Percentiles rank a stretch among this genome's conserved stretches.
phyloP scores from a whole-genome alignment of 2,113 vertebrate genomes.

The Mustelus asterias region DNA sequence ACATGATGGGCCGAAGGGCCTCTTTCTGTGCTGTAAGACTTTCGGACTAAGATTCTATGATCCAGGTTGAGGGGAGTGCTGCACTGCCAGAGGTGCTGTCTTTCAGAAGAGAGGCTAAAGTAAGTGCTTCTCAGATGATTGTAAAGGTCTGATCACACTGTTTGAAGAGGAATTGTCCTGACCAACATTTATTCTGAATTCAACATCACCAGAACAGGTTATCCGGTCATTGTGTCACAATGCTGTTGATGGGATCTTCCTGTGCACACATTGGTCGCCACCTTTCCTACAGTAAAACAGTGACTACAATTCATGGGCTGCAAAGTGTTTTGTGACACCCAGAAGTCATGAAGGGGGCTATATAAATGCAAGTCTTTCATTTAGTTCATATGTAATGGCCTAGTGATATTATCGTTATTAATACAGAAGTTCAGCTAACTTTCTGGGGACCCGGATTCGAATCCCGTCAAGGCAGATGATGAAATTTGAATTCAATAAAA shows the following conservation, averaged over 20 bases:
- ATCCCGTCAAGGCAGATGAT: no score
- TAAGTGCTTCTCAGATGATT: not conserved
- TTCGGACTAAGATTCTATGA: not conserved
- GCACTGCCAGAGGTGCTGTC: not conserved
- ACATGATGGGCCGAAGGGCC: no score
- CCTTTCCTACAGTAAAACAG: not conserved
- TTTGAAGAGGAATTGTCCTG: not conserved
- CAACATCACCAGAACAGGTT: not conserved
- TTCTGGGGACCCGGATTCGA: no score
- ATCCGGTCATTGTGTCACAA: not conserved
- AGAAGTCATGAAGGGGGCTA: not conserved
- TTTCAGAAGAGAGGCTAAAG: not conserved
- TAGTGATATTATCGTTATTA: no score
- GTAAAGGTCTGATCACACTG: not conserved
- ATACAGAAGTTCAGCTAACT: no score
- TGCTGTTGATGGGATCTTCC: not conserved
- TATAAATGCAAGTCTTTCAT: not conserved
- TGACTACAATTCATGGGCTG: not conserved
- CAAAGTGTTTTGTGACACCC: not conserved
- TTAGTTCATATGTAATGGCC: no score
- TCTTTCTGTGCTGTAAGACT: no score
- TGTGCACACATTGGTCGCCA: not conserved
- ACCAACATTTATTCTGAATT: not conserved
- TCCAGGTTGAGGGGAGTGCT: not conserved
- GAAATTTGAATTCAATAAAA: no score